Conservation (phyloP, 2,888 invertebrate genomes). For the Drosophila formosana region DNA sequence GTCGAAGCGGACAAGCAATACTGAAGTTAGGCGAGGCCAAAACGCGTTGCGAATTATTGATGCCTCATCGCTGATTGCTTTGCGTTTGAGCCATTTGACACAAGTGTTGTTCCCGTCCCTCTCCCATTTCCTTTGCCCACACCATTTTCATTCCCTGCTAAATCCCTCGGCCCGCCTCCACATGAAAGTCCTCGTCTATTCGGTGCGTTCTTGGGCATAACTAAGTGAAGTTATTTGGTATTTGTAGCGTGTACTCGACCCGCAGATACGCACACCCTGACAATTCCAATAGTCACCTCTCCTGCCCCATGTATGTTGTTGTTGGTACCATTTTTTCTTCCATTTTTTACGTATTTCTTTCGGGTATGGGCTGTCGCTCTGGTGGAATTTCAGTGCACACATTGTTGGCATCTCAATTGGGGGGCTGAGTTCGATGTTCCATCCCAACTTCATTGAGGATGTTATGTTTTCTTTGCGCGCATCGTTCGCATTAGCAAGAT, state of each 20-base stretch:
- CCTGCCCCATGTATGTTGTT: slow-evolving; percentile 33
- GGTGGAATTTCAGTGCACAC: slow-evolving; percentile 64
- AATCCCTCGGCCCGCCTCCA: slow-evolving; percentile 8
- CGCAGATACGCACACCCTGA: slow-evolving; percentile 9
- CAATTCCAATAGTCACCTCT: slow-evolving; percentile 21
- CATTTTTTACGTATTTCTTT: slow-evolving; percentile 19
- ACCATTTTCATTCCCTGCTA: slow-evolving; percentile 20
- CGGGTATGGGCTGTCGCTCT: slow-evolving; percentile 9
- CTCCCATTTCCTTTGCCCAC: slow-evolving; percentile 24
- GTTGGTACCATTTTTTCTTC: slow-evolving; percentile 43
- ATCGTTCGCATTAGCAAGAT: slow-evolving; percentile 58
- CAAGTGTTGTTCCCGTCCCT: slow-evolving; percentile 49
- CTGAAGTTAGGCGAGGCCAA: not conserved
- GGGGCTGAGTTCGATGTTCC: slow-evolving; percentile 6
- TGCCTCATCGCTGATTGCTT: slow-evolving; percentile 77
- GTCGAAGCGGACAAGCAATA: not conserved
- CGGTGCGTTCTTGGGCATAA: slow-evolving; percentile 56
- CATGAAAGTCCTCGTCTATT: slow-evolving; percentile 13
- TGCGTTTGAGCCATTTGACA: slow-evolving; percentile 76
- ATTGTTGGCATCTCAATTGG: slow-evolving; percentile 77
- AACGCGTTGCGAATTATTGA: slow-evolving; percentile 77
- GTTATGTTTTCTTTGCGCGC: slow-evolving; percentile 16
- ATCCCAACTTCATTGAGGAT: not conserved
- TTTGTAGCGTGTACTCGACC: slow-evolving; percentile 66
- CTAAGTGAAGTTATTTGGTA: slow-evolving; percentile 76